These are phyloP conservation scores for Pomatorhinus ruficollis DNA, from an alignment of 2,113 vertebrate species.

Conservation along the genomic window DNA sequence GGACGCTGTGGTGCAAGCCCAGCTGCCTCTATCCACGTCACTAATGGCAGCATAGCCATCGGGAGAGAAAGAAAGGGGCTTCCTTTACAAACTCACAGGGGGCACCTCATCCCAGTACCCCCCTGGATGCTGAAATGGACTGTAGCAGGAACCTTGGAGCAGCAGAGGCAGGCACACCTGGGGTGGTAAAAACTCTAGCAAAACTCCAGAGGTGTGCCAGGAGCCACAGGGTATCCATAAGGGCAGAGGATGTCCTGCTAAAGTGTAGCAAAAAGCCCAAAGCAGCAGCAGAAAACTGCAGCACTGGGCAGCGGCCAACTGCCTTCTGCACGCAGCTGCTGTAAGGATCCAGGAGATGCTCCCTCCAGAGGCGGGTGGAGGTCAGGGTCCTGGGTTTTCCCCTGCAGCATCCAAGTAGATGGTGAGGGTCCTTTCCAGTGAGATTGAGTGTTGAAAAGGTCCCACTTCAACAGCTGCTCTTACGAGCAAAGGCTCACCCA, in stretches of 20 bases:
- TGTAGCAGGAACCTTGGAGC: not conserved
- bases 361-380: not conserved
- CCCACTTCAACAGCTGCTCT: not conserved
- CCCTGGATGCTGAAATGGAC: accelerated
- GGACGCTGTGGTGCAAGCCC: accelerated
- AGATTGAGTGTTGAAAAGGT: not conserved
- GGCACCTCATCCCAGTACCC: not conserved
- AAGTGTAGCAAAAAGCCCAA: not conserved
- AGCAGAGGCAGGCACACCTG: not conserved
- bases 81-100: not conserved
- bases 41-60: accelerated
- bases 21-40: accelerated
- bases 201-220: accelerated
- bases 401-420: accelerated
- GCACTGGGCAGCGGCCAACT: accelerated
- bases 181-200: not conserved
- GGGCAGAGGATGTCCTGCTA: accelerated
- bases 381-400: accelerated
- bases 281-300: not conserved
- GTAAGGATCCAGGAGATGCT: not conserved
- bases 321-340: not conserved
- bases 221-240: accelerated
- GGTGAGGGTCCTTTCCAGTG: not conserved
- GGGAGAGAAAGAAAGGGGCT: accelerated
- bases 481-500: not conserved